A percentile compares a stretch with the other conserved stretches of the same genome.
Evolutionary conservation across 2,797 vertebrate species (phyloP).

Genomic region (Tokudaia tokunoshimensis): DNA sequence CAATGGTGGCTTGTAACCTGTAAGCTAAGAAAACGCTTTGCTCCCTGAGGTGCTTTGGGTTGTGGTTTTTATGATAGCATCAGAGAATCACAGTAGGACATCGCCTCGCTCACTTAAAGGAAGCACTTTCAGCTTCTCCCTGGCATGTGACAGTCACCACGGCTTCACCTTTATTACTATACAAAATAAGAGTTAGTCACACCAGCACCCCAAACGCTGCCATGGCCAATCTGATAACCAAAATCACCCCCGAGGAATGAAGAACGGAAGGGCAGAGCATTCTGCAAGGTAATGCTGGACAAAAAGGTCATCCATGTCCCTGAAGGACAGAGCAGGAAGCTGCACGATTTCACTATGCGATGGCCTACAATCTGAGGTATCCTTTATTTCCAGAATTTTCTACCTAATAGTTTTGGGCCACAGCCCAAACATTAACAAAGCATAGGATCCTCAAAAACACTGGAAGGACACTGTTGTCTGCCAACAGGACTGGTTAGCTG

Average conservation of each 20-base stretch:
- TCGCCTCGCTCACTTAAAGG: neutral
- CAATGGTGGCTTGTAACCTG: too few relatives aligned
- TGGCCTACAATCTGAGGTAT: neutral
- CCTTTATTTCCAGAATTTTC: neutral
- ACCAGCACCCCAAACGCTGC: too few relatives aligned
- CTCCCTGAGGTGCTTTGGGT: neutral
- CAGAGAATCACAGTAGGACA: neutral
- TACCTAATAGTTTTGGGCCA: neutral
- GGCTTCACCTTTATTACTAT: neutral
- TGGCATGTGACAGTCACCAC: neutral
- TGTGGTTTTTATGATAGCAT: neutral
- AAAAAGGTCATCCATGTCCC: too few relatives aligned
- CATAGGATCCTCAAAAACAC: neutral
- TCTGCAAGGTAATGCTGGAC: neutral
- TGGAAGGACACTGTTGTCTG: neutral
- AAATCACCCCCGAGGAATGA: too few relatives aligned
- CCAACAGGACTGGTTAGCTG: neutral
- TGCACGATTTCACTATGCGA: neutral
- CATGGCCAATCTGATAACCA: rapidly evolving
- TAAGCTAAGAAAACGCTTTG: neutral
- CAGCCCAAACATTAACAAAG: neutral
- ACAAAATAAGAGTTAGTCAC: neutral
- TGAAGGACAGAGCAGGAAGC: too few relatives aligned
- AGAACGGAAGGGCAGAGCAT: neutral
- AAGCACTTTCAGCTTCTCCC: neutral